These are phyloP conservation scores for Mixornis gularis DNA, from an alignment of 2,113 vertebrate species.

Conservation along the genomic window DNA sequence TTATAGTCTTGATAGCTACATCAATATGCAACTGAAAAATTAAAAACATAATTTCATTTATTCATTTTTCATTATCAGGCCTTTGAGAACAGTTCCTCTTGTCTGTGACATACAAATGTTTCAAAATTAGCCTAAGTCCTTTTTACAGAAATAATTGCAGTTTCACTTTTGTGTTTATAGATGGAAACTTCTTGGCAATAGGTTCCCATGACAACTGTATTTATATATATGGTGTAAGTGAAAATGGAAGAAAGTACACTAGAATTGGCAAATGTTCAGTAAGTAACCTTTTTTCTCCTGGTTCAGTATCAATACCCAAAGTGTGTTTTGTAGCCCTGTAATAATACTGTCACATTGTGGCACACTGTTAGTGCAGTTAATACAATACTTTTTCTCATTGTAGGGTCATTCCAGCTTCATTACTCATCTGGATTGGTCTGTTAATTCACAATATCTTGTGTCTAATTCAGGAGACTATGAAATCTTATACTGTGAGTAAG, in stretches of 20 bases:
- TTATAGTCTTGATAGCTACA: background rate
- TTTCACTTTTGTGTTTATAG: slow-evolving; percentile 63
- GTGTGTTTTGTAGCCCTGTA: background rate
- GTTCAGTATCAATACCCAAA: background rate
- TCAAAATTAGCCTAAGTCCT: background rate
- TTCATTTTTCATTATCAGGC: background rate
- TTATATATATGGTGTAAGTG: slow-evolving; percentile 91
- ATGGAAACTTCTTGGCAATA: slow-evolving; percentile 92
- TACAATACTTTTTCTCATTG: background rate
- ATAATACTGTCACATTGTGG: background rate
- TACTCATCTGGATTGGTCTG: slow-evolving; percentile 96
- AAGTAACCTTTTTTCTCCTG: slow-evolving; percentile 39
- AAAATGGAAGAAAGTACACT: slow-evolving; percentile 90
- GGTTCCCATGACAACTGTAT: slow-evolving; percentile 99
- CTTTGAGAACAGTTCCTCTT: background rate
- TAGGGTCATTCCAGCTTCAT: slow-evolving; percentile 99
- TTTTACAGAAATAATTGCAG: background rate
- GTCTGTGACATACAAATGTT: background rate
- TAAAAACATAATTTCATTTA: background rate
- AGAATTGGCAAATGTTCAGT: slow-evolving; percentile 95
- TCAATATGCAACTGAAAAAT: background rate
- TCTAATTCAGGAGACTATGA: slow-evolving; percentile 99
- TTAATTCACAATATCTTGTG: slow-evolving; percentile 92
- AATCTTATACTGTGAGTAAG: slow-evolving; percentile 95
- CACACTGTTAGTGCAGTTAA: background rate